These are phyloP conservation scores for Argyresthia albistria DNA, from an alignment of 2,888 invertebrate species.

Conservation along the genomic window DNA sequence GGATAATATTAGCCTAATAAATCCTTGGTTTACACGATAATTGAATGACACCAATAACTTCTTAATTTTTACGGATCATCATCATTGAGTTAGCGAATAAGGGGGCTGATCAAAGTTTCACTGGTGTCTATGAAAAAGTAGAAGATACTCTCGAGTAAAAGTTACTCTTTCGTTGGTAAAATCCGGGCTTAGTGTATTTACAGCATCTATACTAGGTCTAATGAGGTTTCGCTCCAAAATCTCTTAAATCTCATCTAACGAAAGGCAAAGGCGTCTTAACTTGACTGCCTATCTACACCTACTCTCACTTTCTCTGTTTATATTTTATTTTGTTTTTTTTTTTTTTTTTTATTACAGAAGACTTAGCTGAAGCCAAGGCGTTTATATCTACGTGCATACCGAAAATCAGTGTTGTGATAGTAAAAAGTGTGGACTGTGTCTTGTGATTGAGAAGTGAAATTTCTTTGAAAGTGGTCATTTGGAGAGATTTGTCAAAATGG, in stretches of 20 bases:
- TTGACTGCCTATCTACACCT: background rate
- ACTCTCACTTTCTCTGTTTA: background rate
- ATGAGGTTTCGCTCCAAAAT: background rate
- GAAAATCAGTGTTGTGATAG: constrained; percentile 2
- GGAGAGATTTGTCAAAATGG: background rate
- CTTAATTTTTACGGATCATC: no score
- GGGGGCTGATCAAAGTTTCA: no score
- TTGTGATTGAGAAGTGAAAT: background rate
- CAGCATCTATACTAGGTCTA: background rate
- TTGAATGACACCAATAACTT: no score
- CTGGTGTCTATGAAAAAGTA: no score
- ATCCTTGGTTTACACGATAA: no score
- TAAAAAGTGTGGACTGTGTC: background rate
- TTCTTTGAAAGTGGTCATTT: background rate
- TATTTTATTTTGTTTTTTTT: constrained; percentile 3
- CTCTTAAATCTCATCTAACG: background rate
- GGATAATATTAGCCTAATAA: no score
- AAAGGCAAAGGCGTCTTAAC: background rate
- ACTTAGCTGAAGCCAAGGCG: background rate
- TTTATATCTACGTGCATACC: background rate
- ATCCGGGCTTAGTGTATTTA: no score
- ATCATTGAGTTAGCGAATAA: no score
- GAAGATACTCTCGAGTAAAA: no score
- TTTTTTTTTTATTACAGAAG: constrained; percentile 5
- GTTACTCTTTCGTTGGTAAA: no score